Evolutionary conservation across 2,888 invertebrate species (phyloP), one percentile per base, ranked within the genome.

Genomic region (Apamea monoglypha): DNA sequence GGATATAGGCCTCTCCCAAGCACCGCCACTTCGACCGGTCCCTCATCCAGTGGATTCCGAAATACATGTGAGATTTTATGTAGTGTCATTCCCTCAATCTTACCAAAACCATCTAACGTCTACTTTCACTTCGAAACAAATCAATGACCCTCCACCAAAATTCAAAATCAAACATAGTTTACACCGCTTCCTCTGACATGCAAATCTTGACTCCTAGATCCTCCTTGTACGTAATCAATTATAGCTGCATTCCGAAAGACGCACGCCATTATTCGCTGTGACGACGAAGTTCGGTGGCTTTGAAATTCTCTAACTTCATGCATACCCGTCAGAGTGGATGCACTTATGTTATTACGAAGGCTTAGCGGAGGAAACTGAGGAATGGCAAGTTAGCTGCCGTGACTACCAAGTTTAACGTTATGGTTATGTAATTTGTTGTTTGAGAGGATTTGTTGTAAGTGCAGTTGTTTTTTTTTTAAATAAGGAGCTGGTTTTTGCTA

Each of bases 271-370:
- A 87, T 87, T 87, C 85, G 73, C 67, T 40, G 61, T 70, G 47
- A 76, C 73, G 84, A 64, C 64, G 25, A 89, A 91, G 85, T 91
- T 91, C 80, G 76, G 85, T 78, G 81, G 88, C 90, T 91, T 91
- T 89, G 85, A 87, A 87, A 89, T 85, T 85, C 83, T 71, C 84
- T 79, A 89, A 91, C 90, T 90, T 87, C 77, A 82, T 85, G 88
- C 87, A 83, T 80, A 84, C 76, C 85, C 64, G 77, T 69, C 81
- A 76, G 87, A 87, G 89, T 86, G 84, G 81, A 82, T 89, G 89
- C 91, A 91, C 90, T 91, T 91, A 91, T 91, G 90, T 88, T 91
- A 91, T 91, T 90, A 90, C 88, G 86, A 73, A 75, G 82, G 87
- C 86, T 91, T 90, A 90, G 84, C 81, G 80, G 68, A 50, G 81